A percentile compares a stretch with the other conserved stretches of the same genome.
These are phyloP conservation scores for Melospiza georgiana DNA, from an alignment of 2,113 vertebrate species.

Conservation along the genomic window DNA sequence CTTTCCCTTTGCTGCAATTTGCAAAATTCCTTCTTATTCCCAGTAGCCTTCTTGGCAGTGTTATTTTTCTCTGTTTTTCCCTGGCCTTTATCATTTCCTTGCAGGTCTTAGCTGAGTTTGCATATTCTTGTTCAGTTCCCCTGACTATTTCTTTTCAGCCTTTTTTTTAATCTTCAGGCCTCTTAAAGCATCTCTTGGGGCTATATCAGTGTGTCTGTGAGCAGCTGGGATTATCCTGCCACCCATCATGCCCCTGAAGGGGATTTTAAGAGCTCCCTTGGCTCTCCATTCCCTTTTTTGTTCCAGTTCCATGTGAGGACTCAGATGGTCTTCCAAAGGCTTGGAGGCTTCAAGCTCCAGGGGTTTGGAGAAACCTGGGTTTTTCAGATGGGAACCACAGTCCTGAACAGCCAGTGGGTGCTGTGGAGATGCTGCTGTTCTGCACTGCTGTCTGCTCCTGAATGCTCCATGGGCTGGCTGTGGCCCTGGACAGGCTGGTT, in stretches of 20 bases:
- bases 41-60: slow-evolving; percentile 57
- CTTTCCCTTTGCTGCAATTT: slow-evolving; percentile 63
- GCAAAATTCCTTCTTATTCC: slow-evolving; percentile 66
- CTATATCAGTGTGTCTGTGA: neutral
- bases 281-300: neutral
- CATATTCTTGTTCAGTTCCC: slow-evolving; percentile 37
- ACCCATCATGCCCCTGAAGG: neutral
- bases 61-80: slow-evolving; percentile 57
- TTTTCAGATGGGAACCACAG: neutral
- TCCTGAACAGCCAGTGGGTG: neutral
- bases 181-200: neutral
- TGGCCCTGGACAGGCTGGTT: neutral
- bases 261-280: neutral
- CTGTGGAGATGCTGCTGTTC: neutral
- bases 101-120: slow-evolving; percentile 54
- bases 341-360: neutral
- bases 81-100: slow-evolving; percentile 57
- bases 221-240: neutral
- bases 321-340: neutral
- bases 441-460: neutral
- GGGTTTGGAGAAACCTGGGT: neutral
- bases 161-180: slow-evolving; percentile 9
- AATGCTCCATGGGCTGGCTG: neutral
- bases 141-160: neutral
- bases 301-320: neutral